Evolutionary conservation across 2,888 invertebrate species (phyloP), one percentile per base, ranked within the genome.

Genomic region (Synanthedon formicaeformis): DNA sequence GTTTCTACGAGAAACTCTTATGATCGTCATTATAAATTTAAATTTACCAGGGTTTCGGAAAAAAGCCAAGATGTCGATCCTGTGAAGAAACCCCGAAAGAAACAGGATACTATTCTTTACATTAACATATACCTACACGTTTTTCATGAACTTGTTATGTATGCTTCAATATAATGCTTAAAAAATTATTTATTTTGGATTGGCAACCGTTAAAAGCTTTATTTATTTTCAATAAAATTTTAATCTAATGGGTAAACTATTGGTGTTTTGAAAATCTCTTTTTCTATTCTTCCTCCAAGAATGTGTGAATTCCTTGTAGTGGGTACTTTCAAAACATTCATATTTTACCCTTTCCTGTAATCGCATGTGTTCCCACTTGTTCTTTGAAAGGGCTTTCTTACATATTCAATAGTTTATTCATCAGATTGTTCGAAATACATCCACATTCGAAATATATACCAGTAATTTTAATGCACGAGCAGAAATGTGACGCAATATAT

Each of bases 361-460:
- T 75, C 51, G 79, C 77, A 77, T 85, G 86, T 84, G 84, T 83
- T 84, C 70, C 67, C 63, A 60, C 69, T 62, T 62, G 68, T 77
- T 60, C 69, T 69, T 67, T 75, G 78, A 79, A 85, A 81, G 83
- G 88, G 81, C 78, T 83, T 81, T 58, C 66, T 65, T 64, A 75
- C 67, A 61, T 65, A 64, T 80, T 90, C 90, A 90, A 90, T 90
- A 90, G 90, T 91, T 90, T 90, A 90, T 90, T 90, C 90, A 91
- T 91, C 90, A 91, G 90, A 88, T 88, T 87, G 86, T 86, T 86
- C 63, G 64, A 63, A 58, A 50, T 34, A 34, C 34, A 34, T 34
- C 2, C 10, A 34, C 34, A 34, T 34, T 10, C 34, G 10, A 34
- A 34, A 10, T 8, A 2, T 8, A 2, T 34, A 34, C 34, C 34